phyloP scores from a whole-genome alignment of 2,113 vertebrate genomes.

The Centropus unirufus region DNA sequence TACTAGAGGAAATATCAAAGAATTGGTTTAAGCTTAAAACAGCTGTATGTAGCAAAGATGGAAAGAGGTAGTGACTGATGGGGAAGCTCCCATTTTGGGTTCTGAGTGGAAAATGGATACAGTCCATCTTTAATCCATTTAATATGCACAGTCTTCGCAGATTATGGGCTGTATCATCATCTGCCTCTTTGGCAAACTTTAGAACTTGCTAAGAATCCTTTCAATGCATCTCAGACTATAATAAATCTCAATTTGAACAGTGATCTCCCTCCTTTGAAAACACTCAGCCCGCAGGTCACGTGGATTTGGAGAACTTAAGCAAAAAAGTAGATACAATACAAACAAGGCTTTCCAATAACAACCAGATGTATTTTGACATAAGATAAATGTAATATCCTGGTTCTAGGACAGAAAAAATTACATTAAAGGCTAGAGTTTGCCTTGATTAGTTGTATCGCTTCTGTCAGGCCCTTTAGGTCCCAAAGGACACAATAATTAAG shows the following conservation, averaged over 20 bases:
- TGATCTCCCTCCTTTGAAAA: neutral
- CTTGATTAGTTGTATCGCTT: accelerated
- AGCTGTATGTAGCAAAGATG: neutral
- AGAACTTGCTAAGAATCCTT: neutral
- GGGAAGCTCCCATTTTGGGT: neutral
- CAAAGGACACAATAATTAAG: neutral
- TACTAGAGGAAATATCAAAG: neutral
- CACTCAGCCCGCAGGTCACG: neutral
- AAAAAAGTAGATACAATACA: neutral
- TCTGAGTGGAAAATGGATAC: neutral
- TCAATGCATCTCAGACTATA: neutral
- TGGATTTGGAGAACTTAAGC: neutral
- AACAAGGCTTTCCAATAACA: neutral
- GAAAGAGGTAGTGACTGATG: neutral
- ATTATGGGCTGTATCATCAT: neutral
- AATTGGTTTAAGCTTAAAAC: neutral
- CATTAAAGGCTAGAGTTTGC: accelerated
- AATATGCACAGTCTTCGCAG: neutral
- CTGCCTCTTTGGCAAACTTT: neutral
- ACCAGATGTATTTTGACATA: neutral
- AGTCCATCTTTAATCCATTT: neutral
- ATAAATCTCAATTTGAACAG: accelerated
- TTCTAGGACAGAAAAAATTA: neutral
- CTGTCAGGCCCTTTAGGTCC: neutral
- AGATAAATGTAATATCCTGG: neutral